phyloP scores from a whole-genome alignment of 2,113 vertebrate species.

The Pogona vitticeps region DNA sequence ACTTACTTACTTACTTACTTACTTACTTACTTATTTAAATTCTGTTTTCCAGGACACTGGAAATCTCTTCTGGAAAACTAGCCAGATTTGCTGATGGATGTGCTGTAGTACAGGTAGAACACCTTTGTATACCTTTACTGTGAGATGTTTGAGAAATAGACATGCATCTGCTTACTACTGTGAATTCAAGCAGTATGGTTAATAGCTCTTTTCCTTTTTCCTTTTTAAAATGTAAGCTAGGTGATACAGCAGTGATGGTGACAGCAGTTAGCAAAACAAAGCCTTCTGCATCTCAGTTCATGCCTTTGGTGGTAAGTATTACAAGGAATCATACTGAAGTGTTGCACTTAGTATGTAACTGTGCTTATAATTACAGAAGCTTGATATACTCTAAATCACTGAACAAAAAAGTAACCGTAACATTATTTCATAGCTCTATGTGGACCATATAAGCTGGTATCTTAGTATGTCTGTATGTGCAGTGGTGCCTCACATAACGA shows the following conservation, averaged over 20 bases:
- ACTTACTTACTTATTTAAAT: too few relatives aligned
- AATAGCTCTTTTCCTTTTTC: neutral
- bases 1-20: too few relatives aligned
- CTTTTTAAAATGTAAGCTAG: constrained; percentile 77
- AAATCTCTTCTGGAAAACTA: constrained; percentile 90
- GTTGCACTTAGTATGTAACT: neutral
- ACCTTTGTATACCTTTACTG: neutral
- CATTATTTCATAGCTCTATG: neutral
- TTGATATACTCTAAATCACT: neutral
- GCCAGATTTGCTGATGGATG: constrained; percentile 95
- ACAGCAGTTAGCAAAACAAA: constrained; percentile 96
- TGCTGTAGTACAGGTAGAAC: constrained; percentile 91
- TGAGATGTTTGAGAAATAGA: neutral
- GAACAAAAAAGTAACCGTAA: neutral
- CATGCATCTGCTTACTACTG: neutral
- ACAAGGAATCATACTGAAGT: neutral
- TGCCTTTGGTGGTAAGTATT: constrained; percentile 93
- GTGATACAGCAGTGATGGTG: constrained; percentile 95
- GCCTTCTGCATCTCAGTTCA: constrained; percentile 89
- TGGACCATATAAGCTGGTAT: neutral
- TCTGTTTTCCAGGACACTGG: constrained; percentile 83
- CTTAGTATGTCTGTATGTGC: neutral
- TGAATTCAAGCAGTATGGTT: neutral
- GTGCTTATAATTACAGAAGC: neutral
- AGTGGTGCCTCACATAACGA: too few relatives aligned